Evolutionary conservation across 2,797 vertebrate genomes (phyloP), one percentile per base, ranked within the genome.

Genomic region (Podarcis lilfordi): DNA sequence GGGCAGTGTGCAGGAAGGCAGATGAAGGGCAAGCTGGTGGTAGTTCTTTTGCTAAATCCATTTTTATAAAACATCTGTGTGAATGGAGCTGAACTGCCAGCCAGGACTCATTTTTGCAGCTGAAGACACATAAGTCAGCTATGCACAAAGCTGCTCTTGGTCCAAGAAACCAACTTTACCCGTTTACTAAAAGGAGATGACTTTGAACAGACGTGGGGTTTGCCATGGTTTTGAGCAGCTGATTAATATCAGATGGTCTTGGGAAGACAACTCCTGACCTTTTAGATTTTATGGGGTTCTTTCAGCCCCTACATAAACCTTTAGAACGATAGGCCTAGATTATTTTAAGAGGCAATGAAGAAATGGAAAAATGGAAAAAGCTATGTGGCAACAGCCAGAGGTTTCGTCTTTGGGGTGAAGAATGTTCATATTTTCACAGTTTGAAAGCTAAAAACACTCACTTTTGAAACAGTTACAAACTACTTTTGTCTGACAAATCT

Each of bases 321-420:
- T 45, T 45, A 8, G 50, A 27, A 69, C 75, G 75, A 86, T 88
- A 83, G 43, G 79, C 76, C 84, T 82, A 89, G 86, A 87, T 93
- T 91, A 74, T 88, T 90, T 78, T 86, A 89, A 87, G 89, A 82
- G 35, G 89, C 84, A 76, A 8, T 4, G 45, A 89, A 79, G 59
- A 59, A 35, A 72, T 80, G 35, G 27, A n/a, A 87, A 55, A 91
- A 59, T 13, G 87, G 79, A 85, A 84, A 86, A 78, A 85, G 19
- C 76, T 78, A 87, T 55, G 79, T 45, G 82, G 90, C 78, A 92
- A 91, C 86, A 29, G 21, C 86, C 75, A 74, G 77, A 83, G 35
- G 74, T 90, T 91, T 89, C 86, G 86, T 82, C 86, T 86, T 89
- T 86, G 76, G 91, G 71, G 79, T 59, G 77, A 90, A 82, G 79